phyloP scores from a whole-genome alignment of 53 echinoderm and acorn worm species.

The Apostichopus leukothele region DNA sequence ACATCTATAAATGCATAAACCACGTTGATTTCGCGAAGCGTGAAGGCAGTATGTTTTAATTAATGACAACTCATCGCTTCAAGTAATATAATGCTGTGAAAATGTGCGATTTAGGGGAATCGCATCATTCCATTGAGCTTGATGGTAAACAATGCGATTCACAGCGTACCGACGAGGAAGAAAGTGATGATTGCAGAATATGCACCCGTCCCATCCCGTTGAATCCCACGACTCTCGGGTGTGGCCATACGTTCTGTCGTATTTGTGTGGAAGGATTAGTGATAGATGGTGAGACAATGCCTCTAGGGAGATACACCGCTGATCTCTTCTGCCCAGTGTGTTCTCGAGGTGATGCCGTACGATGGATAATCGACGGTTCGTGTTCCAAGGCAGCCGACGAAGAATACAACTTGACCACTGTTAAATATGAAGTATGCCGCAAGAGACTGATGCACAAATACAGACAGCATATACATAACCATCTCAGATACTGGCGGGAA shows the following conservation, averaged over 20 bases:
- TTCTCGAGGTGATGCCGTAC: neutral
- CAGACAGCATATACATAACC: neutral
- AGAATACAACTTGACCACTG: neutral
- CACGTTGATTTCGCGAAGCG: too few species aligned
- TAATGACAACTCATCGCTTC: neutral
- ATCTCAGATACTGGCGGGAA: constrained; percentile 15
- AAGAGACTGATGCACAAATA: neutral
- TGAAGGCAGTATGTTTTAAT: too few species aligned
- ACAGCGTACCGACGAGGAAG: neutral
- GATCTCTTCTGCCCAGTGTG: constrained; percentile 26
- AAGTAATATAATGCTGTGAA: neutral
- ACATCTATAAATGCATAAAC: too few species aligned
- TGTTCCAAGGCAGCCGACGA: neutral
- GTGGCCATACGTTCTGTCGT: constrained; percentile 39
- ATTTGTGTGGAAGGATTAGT: constrained; percentile 18
- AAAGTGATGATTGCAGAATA: constrained; percentile 7
- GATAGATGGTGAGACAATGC: neutral
- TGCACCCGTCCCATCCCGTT: constrained; percentile 6
- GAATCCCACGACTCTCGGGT: constrained; percentile 14
- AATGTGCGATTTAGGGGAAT: neutral
- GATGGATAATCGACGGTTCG: constrained; percentile 24
- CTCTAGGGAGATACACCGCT: neutral
- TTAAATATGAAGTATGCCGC: neutral
- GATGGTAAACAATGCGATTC: neutral
- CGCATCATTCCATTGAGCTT: neutral